Base-by-base conservation (phyloP, 2,797 vertebrate species). In the Acanthurus lineatus region DNA sequence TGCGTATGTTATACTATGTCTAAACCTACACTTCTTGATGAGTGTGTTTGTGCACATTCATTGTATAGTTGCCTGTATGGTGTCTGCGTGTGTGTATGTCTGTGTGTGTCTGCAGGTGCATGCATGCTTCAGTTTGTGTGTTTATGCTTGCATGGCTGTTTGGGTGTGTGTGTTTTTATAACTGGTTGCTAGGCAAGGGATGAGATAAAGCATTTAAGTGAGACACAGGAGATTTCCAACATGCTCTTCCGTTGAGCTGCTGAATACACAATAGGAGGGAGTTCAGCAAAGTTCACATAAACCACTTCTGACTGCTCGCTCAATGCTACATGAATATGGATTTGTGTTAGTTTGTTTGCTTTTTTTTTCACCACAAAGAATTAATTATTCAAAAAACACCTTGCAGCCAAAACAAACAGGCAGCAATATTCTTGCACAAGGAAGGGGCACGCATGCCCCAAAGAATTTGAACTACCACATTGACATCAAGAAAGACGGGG, bases 171-270 rank as follows among this genome's bases (percentile, higher is more conserved):
- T 85, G 74, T 87, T 91, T 91, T 90, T 88, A 64, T 85, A 84
- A 84, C 69, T 69, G 80, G 90, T 93, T 91, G 89, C 90, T 89
- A 92, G 87, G 91, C 89, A 76, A 87, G 88, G 86, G 82, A 91
- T 86, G 87, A 91, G 86, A 91, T 93, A 90, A 94, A 89, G 83
- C 57, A 66, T 91, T 88, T 85, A 90, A 91, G 86, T 59, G 84
- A 93, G 86, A 88, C 87, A 89, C 89, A 75, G 69, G 91, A 92
- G 86, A 91, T 85, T 90, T 91, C 79, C 72, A 80, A 75, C 83
- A 82, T 84, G 86, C 83, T 91, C 81, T 73, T 84, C 82, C 49
- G 64, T 79, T 84, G 73, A 86, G 84, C 81, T 79, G 82, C 69
- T 84, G 86, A 92, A 90, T 82, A 87, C 88, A 83, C 90, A 90